Evolutionary conservation across 2,888 invertebrate genomes (phyloP).

Genomic region (Onchidella celtica): DNA sequence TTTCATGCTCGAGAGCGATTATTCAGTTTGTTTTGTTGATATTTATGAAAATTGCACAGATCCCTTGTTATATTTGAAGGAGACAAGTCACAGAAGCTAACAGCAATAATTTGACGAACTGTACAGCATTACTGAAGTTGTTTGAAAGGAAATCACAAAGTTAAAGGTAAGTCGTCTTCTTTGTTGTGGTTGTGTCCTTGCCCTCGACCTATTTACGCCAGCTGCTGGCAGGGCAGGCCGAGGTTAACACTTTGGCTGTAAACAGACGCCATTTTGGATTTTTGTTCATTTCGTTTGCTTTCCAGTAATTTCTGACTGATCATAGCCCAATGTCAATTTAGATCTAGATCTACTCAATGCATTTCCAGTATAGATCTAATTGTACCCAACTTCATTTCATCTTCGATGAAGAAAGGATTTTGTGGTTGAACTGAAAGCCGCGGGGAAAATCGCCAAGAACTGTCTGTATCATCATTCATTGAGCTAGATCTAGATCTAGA

Average conservation of each 20-base stretch:
- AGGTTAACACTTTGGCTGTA: background rate
- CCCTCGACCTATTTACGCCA: background rate
- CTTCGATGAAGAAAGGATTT: too few relatives aligned
- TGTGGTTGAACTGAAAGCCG: too few relatives aligned
- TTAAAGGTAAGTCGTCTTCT: background rate
- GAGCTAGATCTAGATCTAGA: too few relatives aligned
- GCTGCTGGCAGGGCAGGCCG: background rate
- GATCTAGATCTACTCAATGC: too few relatives aligned
- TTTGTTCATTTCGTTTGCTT: too few relatives aligned
- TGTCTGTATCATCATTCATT: too few relatives aligned
- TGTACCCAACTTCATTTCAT: too few relatives aligned
- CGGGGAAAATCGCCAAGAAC: too few relatives aligned
- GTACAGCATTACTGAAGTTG: background rate
- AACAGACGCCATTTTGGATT: background rate
- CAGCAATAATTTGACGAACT: background rate
- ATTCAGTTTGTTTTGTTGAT: conserved; percentile 7
- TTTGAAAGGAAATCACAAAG: background rate
- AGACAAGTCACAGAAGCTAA: background rate
- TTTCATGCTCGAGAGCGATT: conserved; percentile 19
- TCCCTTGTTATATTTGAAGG: background rate
- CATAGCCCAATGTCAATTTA: too few relatives aligned
- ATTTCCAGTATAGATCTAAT: too few relatives aligned
- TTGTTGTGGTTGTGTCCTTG: background rate
- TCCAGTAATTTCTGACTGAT: too few relatives aligned
- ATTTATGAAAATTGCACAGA: background rate